phyloP scores from a whole-genome alignment of 2,888 invertebrate genomes.

The Salticus scenicus region DNA sequence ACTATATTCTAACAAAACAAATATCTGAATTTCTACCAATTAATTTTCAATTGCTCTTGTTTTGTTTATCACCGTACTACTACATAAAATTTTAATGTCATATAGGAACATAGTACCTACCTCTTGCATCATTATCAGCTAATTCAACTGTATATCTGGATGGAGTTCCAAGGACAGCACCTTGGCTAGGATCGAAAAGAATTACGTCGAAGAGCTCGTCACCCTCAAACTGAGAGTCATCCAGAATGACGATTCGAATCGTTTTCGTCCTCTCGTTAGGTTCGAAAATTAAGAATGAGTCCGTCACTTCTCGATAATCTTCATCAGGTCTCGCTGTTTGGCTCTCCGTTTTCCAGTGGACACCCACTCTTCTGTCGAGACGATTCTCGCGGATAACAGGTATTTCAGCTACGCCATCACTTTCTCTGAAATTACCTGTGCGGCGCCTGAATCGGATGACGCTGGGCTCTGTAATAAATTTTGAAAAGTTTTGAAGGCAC shows the following conservation, averaged over 20 bases:
- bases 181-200: slow-evolving; percentile 6
- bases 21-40: no score
- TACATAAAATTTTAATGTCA: no score
- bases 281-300: not conserved
- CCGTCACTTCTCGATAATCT: not conserved
- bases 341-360: slow-evolving; percentile 15
- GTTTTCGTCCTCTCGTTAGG: not conserved
- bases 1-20: no score
- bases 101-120: no score
- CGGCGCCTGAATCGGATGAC: slow-evolving; percentile 3
- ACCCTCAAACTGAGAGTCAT: not conserved
- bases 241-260: not conserved
- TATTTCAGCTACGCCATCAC: not conserved
- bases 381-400: not conserved
- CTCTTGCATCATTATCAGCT: slow-evolving; percentile 5
- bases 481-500: no score
- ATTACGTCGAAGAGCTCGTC: slow-evolving; percentile 11
- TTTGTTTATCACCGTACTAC: no score
- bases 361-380: not conserved
- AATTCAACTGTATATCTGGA: not conserved
- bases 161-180: not conserved
- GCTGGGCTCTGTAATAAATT: not conserved
- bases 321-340: not conserved
- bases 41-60: no score
- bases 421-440: not conserved